Evolutionary conservation across 2,113 vertebrate species (phyloP), one percentile per base, ranked within the genome.

Genomic region (Pleuronectes platessa): DNA sequence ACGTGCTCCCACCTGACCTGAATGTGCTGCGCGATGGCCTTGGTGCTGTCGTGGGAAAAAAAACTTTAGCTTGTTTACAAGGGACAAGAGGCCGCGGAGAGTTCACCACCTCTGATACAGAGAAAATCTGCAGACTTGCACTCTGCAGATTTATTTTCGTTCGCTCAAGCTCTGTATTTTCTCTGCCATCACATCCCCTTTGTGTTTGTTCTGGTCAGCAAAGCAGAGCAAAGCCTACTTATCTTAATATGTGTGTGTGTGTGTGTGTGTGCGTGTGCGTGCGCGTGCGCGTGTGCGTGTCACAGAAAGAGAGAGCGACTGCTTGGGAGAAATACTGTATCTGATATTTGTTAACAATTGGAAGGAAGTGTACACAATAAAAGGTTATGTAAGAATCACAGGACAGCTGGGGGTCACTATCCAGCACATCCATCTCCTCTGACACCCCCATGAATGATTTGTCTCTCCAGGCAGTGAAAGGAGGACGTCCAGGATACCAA

Each of bases 381-480:
- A 82, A 80, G 86, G 88, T 93, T 93, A 89, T 82, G 60, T 86
- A 90, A 90, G 88, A 89, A 89, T 75, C 81, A 89, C 78, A 83
- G 74, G 78, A 86, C 85, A 86, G 72, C 66, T 74, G 73, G 74
- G 81, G 92, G 92, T 92, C 92, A 91, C 58, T 73, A 66, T 26
- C 54, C 61, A 12, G 61, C 73, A 64, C 79, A 91, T 92, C 84
- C 72, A 83, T 91, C 88, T 89, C 58, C 58, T 79, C 49, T 62
- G 63, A 83, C 87, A 58, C 21, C 35, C 54, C 8, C 21, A 13
- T 92, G 91, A 71, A 61, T 89, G 65, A 81, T 94, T 86, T 91
- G 86, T 92, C 93, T 92, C 93, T 94, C 93, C 93, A 98, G 97
- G 96, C 90, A 96, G 94, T 93, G 96, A 98, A 94, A 96, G 93